Percentiles rank a stretch among this genome's conserved stretches.
phyloP scores from a whole-genome alignment of 2,113 vertebrate genomes.

The Bufo gargarizans region DNA sequence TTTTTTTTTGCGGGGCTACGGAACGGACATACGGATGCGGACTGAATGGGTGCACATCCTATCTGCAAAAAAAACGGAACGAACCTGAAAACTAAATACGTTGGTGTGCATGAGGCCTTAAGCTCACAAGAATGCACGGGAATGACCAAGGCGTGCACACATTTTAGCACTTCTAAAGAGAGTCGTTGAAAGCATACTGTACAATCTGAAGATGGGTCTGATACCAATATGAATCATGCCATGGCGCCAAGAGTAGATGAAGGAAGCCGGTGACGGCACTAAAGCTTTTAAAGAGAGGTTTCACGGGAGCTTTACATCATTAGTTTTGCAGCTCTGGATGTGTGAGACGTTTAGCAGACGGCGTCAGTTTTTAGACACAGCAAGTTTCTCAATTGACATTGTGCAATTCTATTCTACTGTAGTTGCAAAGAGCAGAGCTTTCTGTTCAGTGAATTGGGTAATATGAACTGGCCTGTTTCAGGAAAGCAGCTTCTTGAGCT shows the following conservation, averaged over 20 bases:
- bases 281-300: background rate
- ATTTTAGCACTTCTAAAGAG: no score
- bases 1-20: no score
- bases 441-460: background rate
- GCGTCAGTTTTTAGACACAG: background rate
- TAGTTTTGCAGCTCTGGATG: background rate
- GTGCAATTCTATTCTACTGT: background rate
- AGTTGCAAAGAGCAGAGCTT: background rate
- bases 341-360: background rate
- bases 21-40: no score
- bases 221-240: background rate
- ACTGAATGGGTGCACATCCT: no score
- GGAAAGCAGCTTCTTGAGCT: background rate
- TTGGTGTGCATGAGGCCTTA: no score
- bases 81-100: no score
- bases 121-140: no score
- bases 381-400: slow-evolving; percentile 21
- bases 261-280: background rate
- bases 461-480: background rate
- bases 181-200: no score
- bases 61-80: no score
- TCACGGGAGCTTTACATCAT: background rate
- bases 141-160: no score
- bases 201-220: no score
- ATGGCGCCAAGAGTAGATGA: background rate